These are phyloP conservation scores for Circus cinereus DNA, from an alignment of 2,797 vertebrate species.

Conservation along the genomic window DNA sequence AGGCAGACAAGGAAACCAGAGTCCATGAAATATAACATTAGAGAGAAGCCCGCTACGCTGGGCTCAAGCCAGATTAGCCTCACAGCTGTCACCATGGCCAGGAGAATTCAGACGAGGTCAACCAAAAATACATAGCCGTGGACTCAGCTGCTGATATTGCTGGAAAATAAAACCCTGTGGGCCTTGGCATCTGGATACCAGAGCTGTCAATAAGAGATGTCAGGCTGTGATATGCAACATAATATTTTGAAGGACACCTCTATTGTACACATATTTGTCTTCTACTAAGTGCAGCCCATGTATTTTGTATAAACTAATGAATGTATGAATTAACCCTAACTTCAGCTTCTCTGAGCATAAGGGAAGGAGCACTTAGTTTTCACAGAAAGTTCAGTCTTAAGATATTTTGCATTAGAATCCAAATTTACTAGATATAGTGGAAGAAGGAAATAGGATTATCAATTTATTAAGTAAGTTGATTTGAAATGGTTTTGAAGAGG, in stretches of 20 bases:
- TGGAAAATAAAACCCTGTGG: neutral
- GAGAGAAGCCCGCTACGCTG: neutral
- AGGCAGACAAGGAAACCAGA: neutral
- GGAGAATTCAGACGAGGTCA: neutral
- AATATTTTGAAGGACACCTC: neutral
- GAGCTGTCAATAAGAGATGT: neutral
- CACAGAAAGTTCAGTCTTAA: neutral
- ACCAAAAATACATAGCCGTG: neutral
- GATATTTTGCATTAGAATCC: rapidly evolving
- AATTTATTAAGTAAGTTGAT: neutral
- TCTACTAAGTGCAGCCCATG: rapidly evolving
- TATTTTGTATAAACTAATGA: rapidly evolving
- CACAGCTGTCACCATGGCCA: neutral
- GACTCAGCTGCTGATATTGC: slow-evolving; percentile 11
- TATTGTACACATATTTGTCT: too few species aligned
- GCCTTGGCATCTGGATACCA: neutral
- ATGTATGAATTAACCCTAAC: rapidly evolving
- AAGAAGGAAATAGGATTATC: neutral
- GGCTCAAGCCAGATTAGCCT: slow-evolving; percentile 10
- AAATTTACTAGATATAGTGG: rapidly evolving
- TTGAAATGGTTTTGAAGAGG: neutral
- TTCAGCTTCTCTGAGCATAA: neutral
- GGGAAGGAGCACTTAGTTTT: neutral
- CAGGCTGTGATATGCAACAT: neutral
- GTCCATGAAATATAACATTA: neutral